Evolutionary conservation across 2,888 invertebrate genomes (phyloP), one percentile per base, ranked within the genome.

Genomic region (Parapristionchus giblindavisi): DNA sequence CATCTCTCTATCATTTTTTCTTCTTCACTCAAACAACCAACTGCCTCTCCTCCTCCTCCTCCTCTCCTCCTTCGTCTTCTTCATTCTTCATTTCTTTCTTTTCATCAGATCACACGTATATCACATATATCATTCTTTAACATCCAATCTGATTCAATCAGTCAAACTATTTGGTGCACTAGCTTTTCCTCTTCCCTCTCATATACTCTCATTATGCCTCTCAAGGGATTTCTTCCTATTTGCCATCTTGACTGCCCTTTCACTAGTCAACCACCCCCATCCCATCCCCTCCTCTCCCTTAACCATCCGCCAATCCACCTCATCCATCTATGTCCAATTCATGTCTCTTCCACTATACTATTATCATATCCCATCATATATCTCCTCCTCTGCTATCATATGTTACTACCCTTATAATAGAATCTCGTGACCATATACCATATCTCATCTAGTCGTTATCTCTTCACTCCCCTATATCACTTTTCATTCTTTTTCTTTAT

Each of bases 1-100:
- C 74, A 48, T 29, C 73, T 43, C 61, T 32, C 58, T 70, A 34
- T 71, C 34, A 68, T 24, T 24, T 24, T 27, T 27, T 56, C 21
- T 27, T 56, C 56, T 24, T 56, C 56, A 8, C 24, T 27, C 56
- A 48, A 11, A 48, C 24, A 8, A 14, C 24, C 56, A n/a, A 56
- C 24, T 24, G 8, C 14, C 24, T 8, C 24, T 17, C 56, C 21
- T 17, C n/a, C n/a, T n/a, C n/a, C n/a, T n/a, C n/a, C n/a, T n/a
- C n/a, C n/a, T n/a, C n/a, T n/a, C n/a, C n/a, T n/a, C n/a, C n/a
- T n/a, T n/a, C n/a, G n/a, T n/a, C n/a, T n/a, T n/a, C n/a, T n/a
- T n/a, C n/a, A n/a, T n/a, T n/a, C n/a, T n/a, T n/a, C n/a, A n/a
- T n/a, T n/a, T n/a, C n/a, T n/a, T n/a, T n/a, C n/a, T n/a, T n/a